Conservation (phyloP, 2,888 invertebrate genomes). For the Lamproptera curius region DNA sequence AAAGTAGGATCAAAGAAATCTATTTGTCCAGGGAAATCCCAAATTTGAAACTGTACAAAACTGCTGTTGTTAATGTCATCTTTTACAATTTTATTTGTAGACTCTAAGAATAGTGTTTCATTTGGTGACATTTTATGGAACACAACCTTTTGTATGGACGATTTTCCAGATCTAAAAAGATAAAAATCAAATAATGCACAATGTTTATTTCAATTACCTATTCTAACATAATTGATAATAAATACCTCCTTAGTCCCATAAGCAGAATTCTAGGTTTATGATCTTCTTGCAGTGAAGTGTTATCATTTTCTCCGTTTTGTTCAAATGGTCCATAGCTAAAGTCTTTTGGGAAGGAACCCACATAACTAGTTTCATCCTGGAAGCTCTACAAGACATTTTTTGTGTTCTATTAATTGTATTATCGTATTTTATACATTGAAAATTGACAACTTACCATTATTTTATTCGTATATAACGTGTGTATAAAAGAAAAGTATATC, state of each 20-base stretch:
- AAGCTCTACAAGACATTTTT: constrained; percentile 55
- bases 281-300: constrained; percentile 81
- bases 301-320: constrained; percentile 84
- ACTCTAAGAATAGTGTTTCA: constrained; percentile 98
- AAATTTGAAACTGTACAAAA: constrained; percentile 99
- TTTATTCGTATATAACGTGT: not conserved
- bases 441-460: constrained; percentile 5
- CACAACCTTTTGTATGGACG: constrained; percentile 99
- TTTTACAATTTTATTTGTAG: constrained; percentile 98
- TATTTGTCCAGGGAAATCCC: constrained; percentile 99
- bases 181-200: constrained; percentile 5
- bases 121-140: constrained; percentile 99
- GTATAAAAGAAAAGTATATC: not conserved
- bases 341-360: constrained; percentile 90
- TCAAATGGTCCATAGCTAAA: constrained; percentile 95
- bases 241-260: constrained; percentile 95
- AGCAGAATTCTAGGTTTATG: constrained; percentile 95
- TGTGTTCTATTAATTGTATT: not conserved
- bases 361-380: constrained; percentile 77
- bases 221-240: not conserved
- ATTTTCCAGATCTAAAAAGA: constrained; percentile 94
- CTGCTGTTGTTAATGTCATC: constrained; percentile 97
- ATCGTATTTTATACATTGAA: not conserved
- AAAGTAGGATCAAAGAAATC: constrained; percentile 98
- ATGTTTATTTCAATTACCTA: not conserved